A percentile compares a stretch with the other conserved stretches of the same genome.
These are phyloP conservation scores for Drosophila mauritiana DNA, from an alignment of 1,140 invertebrate species.

Conservation along the genomic window DNA sequence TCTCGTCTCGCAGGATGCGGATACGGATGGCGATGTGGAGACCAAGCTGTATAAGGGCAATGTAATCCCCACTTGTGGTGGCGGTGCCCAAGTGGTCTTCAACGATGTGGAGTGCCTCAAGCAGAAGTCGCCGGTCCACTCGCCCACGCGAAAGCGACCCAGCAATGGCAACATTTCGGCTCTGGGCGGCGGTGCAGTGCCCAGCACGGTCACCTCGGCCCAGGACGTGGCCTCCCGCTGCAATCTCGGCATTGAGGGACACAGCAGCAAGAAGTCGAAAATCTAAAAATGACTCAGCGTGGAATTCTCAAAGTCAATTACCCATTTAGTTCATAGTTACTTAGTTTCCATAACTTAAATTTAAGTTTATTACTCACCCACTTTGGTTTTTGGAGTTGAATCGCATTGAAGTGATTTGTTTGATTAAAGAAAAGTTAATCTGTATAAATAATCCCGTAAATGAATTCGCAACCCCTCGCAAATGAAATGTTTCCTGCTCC, in stretches of 20 bases:
- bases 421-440: conserved; percentile 12
- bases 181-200: conserved; percentile 41
- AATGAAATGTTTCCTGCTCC: neutral
- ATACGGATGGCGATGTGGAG: conserved; percentile 95
- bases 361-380: conserved; percentile 38
- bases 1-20: conserved; percentile 95
- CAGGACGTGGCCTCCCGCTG: conserved; percentile 76
- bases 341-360: conserved; percentile 24
- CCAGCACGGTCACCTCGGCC: conserved; percentile 59
- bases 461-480: conserved; percentile 47
- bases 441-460: conserved; percentile 31
- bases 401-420: conserved; percentile 43
- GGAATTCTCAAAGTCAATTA: conserved; percentile 12
- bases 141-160: conserved; percentile 77
- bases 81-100: conserved; percentile 97
- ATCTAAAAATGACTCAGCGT: conserved; percentile 36
- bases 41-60: conserved; percentile 97
- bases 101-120: conserved; percentile 96
- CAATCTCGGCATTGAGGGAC: conserved; percentile 81
- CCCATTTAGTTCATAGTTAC: conserved; percentile 13
- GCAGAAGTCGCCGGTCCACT: conserved; percentile 90
- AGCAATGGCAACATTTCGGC: conserved; percentile 69
- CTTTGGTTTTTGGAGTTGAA: conserved; percentile 24
- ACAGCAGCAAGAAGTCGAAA: conserved; percentile 80
- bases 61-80: conserved; percentile 95